These are phyloP conservation scores for Microplitis manilae DNA, from an alignment of 2,888 invertebrate genomes.

Conservation along the genomic window DNA sequence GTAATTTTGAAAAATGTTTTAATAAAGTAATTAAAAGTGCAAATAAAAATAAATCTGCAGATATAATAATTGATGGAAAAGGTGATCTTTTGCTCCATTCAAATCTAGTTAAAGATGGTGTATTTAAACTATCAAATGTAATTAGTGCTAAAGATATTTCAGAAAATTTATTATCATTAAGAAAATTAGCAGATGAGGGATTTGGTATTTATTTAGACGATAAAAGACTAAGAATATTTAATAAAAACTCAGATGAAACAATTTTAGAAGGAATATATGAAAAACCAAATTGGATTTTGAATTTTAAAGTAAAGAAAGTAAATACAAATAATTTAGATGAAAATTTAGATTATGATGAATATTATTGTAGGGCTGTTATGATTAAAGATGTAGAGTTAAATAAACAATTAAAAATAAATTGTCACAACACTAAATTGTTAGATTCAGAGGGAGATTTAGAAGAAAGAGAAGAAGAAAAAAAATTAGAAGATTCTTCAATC, in stretches of 20 bases:
- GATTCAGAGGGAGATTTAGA: no score
- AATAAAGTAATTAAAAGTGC: no score
- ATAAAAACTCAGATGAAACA: constrained; percentile 27
- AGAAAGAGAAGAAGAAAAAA: no score
- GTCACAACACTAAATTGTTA: no score
- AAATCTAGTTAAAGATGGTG: constrained; percentile 34
- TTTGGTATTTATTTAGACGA: constrained; percentile 45
- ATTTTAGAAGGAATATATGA: constrained; percentile 22
- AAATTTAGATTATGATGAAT: constrained; percentile 39
- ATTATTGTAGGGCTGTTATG: no score
- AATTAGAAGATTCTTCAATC: no score
- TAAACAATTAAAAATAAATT: no score
- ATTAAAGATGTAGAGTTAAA: no score
- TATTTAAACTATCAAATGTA: constrained; percentile 46
- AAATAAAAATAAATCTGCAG: constrained; percentile 34
- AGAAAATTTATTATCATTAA: constrained; percentile 51
- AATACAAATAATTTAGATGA: constrained; percentile 28
- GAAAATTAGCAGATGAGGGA: constrained; percentile 48
- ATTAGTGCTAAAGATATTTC: constrained; percentile 49
- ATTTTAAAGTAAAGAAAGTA: constrained; percentile 32
- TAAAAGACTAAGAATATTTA: constrained; percentile 34
- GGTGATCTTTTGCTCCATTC: constrained; percentile 46
- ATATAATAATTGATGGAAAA: constrained; percentile 51
- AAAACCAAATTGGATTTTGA: constrained; percentile 39
- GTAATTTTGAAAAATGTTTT: constrained; percentile 13